A percentile compares a stretch with the other conserved stretches of the same genome.
Conservation (phyloP, 2,797 vertebrate species). For the Bufotes viridis region DNA sequence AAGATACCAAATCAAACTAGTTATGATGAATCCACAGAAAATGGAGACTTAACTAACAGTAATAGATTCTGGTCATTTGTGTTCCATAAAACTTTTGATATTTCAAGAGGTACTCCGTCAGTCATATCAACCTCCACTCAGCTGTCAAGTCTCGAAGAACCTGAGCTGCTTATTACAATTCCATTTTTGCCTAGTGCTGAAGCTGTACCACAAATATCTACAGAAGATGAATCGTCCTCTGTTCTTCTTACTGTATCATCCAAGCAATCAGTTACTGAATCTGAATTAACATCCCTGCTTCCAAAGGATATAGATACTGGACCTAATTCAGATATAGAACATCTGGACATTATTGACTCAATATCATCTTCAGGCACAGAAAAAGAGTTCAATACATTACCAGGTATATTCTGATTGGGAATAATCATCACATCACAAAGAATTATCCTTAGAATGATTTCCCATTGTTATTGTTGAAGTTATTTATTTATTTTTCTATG, state of each 20-base stretch:
- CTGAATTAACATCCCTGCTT: neutral
- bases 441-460: neutral
- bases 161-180: neutral
- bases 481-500: neutral
- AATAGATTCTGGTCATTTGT: neutral
- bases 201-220: neutral
- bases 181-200: neutral
- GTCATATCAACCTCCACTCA: neutral
- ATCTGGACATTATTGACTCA: neutral
- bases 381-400: neutral
- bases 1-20: neutral
- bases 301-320: neutral
- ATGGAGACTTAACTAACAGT: neutral
- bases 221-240: neutral
- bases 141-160: neutral
- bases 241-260: neutral
- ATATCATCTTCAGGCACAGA: neutral
- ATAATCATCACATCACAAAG: neutral
- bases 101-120: neutral
- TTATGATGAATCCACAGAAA: constrained; percentile 1
- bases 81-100: neutral
- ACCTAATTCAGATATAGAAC: neutral
- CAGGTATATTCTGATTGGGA: neutral
- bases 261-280: neutral
- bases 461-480: neutral